Base-by-base conservation (phyloP, 2,113 vertebrate genomes). In the Propithecus coquereli region DNA sequence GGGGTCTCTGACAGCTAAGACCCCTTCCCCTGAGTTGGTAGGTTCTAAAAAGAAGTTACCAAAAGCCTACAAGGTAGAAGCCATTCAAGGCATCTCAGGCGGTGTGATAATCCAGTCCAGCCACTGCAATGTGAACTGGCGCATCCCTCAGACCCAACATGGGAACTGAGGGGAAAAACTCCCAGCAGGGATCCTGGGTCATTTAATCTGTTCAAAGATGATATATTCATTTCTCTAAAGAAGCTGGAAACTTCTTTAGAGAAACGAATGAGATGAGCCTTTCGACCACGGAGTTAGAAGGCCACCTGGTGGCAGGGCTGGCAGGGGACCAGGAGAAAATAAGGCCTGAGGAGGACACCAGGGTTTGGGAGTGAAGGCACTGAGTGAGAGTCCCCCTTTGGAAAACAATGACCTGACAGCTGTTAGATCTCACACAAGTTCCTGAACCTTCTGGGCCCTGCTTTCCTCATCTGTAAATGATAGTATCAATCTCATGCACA, bases 251-350 rank as follows among this genome's bases (percentile, higher is more conserved):
- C 40, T 11, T 54, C 50, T 50, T 16, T 54, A 54, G 52, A 54
- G 52, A 54, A 54, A 54, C 6, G 18, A 76, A 74, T 2, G 30
- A 92, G 57, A 77, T 8, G 32, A 65, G 43, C 20, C 52, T 66
- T 68, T 66, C 8, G 10, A 59, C 6, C 3, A 25, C 43, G 57
- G 57, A 74, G 79, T 80, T 43, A 93, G 91, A 96, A 63, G 86
- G 96, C 94, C 96, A 92, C 92, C 96, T 97, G 74, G 86, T 93
- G 97, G 97, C 79, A 54, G 61, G 7, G 8, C 6, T 63, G 59
- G 45, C 17, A 32, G 12, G 23, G 32, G 43, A 84, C 34, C 4
- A 34, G 45, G 17, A 34, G 27, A 27, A 59, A 22, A n/a, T 6
- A 80, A 74, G 23, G 50, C 52, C 81, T 10, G 45, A n/a, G 73